Percentiles rank a stretch among this genome's conserved stretches.
Conservation (phyloP, 1,140 invertebrate genomes). For the Oryctes rhinoceros region DNA sequence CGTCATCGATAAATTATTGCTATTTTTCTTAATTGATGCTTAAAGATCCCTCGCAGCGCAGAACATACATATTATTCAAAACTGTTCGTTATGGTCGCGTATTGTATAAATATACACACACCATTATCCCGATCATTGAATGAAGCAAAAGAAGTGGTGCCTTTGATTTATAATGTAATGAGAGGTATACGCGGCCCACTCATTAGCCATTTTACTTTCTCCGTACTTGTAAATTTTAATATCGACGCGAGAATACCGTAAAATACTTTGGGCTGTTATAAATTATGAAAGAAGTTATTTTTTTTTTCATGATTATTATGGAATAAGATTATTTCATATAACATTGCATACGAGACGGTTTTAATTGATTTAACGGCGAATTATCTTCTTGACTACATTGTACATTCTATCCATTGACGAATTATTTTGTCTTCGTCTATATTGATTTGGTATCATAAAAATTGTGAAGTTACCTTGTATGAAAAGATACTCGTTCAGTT, state of each 20-base stretch:
- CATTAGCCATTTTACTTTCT: not conserved
- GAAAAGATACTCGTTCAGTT: too few species aligned
- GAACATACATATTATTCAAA: not conserved
- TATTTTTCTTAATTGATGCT: not conserved
- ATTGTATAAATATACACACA: not conserved
- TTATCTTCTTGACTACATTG: too few species aligned
- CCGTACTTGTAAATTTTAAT: not conserved
- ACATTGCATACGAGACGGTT: too few species aligned
- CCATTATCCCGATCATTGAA: not conserved
- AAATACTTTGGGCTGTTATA: not conserved
- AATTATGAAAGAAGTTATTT: not conserved
- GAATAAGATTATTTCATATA: too few species aligned
- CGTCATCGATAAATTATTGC: not conserved
- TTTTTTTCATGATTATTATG: too few species aligned
- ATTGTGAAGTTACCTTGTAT: too few species aligned
- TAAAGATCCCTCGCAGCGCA: constrained; percentile 16
- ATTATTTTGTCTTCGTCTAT: too few species aligned
- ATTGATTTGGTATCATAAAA: too few species aligned
- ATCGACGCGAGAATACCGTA: not conserved
- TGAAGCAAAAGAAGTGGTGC: not conserved
- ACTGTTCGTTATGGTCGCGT: not conserved
- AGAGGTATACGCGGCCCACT: not conserved
- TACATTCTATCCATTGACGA: too few species aligned
- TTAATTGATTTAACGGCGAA: too few species aligned
- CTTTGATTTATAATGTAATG: constrained; percentile 10